A percentile compares a stretch with the other conserved stretches of the same genome.
Evolutionary conservation across 2,888 invertebrate genomes (phyloP).

Genomic region (Caenorhabditis doughertyi): DNA sequence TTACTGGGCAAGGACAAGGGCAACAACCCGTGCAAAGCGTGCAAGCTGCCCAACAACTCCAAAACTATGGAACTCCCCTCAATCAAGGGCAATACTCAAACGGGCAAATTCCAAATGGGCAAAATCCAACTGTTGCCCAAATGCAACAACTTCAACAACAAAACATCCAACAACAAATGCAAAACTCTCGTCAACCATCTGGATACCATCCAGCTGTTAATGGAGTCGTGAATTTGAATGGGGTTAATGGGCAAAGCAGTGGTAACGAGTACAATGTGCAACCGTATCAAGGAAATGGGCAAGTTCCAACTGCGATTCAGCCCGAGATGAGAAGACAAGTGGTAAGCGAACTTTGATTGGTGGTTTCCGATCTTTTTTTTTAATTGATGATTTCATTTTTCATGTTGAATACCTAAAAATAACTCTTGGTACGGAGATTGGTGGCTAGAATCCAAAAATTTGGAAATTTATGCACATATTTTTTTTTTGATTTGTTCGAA

Average conservation of each 20-base stretch:
- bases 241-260: slow-evolving; percentile 67
- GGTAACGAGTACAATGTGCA: slow-evolving; percentile 63
- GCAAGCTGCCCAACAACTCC: slow-evolving; percentile 28
- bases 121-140: slow-evolving; percentile 5
- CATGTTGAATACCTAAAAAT: too few species aligned
- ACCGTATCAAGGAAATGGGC: slow-evolving; percentile 11
- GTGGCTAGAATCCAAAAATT: too few species aligned
- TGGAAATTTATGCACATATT: too few species aligned
- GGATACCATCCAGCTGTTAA: slow-evolving; percentile 66
- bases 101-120: neutral
- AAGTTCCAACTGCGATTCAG: slow-evolving; percentile 7
- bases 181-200: slow-evolving; percentile 23
- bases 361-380: too few species aligned
- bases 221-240: slow-evolving; percentile 69
- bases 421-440: too few species aligned
- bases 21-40: slow-evolving; percentile 25
- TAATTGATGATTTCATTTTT: too few species aligned
- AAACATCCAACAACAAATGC: slow-evolving; percentile 8
- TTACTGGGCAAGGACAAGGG: slow-evolving; percentile 27
- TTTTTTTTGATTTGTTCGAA: too few species aligned
- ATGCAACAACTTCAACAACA: slow-evolving; percentile 29
- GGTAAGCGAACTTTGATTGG: too few species aligned
- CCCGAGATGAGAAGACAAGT: slow-evolving; percentile 48
- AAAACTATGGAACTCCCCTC: slow-evolving; percentile 1
- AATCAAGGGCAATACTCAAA: neutral